Conservation (phyloP, 2,797 vertebrate species). For the Hoplostethus atlanticus region DNA sequence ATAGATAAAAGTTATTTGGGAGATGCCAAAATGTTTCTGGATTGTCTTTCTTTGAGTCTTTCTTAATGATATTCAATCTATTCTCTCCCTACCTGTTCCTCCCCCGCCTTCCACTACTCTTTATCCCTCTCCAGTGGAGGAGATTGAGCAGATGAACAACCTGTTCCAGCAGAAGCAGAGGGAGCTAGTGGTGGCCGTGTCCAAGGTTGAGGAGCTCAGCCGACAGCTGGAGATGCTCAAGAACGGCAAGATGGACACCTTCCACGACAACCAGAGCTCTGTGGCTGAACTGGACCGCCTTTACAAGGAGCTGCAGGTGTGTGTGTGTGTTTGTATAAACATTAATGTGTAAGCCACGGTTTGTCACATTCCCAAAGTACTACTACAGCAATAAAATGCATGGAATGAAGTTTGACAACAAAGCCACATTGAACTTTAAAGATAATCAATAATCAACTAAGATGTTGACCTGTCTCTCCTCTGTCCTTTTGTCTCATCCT, state of each 20-base stretch:
- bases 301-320: conserved; percentile 98
- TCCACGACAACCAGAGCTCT: conserved; percentile 86
- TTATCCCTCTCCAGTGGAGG: conserved; percentile 88
- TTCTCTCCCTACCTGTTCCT: not conserved
- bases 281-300: conserved; percentile 93
- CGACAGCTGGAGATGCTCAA: conserved; percentile 95
- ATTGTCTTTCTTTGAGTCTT: not conserved
- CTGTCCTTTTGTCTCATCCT: conserved; percentile 1
- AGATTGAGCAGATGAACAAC: conserved; percentile 98
- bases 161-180: conserved; percentile 98
- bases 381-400: too few relatives aligned
- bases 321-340: conserved; percentile 38
- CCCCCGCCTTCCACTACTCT: not conserved
- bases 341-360: not conserved
- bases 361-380: too few relatives aligned
- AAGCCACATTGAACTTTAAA: not conserved
- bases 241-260: conserved; percentile 91
- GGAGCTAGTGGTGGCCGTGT: conserved; percentile 92
- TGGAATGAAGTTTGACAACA: not conserved
- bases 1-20: not conserved
- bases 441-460: not conserved
- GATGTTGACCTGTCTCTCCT: not conserved
- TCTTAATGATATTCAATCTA: not conserved
- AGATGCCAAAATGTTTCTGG: not conserved
- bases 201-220: conserved; percentile 96